These are phyloP conservation scores for Eupleurogrammus muticus DNA, from an alignment of 2,797 vertebrate species.

Conservation along the genomic window DNA sequence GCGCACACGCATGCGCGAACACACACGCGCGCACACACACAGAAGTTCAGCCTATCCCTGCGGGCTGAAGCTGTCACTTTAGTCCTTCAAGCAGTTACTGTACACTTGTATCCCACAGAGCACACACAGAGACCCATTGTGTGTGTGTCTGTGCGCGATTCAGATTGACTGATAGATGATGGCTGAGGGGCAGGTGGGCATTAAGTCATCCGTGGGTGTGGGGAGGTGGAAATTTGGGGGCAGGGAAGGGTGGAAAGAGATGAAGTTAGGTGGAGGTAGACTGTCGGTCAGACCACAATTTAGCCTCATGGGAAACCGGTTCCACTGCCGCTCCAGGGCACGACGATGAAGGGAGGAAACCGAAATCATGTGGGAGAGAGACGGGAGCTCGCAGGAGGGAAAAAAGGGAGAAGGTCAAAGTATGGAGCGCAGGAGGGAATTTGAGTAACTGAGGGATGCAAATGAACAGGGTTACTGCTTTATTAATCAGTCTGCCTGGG, in stretches of 20 bases:
- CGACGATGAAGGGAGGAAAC: conserved; percentile 35
- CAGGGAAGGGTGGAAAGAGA: conserved; percentile 45
- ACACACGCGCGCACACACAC: conserved; percentile 19
- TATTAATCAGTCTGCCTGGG: conserved; percentile 26
- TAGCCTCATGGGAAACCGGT: conserved; percentile 66
- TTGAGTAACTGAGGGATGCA: conserved; percentile 24
- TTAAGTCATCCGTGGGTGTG: conserved; percentile 70
- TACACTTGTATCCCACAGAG: conserved; percentile 46
- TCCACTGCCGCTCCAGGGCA: conserved; percentile 65
- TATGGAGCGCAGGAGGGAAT: conserved; percentile 8
- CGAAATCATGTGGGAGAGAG: conserved; percentile 55
- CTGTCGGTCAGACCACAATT: conserved; percentile 60
- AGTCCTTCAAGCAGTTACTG: conserved; percentile 70
- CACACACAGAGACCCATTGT: conserved; percentile 53
- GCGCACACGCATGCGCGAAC: conserved; percentile 6
- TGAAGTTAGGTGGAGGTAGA: conserved; percentile 53
- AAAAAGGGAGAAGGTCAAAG: conserved; percentile 42
- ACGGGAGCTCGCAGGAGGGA: conserved; percentile 22
- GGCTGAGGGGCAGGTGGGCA: conserved; percentile 76
- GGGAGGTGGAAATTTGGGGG: conserved; percentile 44
- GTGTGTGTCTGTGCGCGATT: conserved; percentile 48
- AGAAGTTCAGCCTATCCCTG: conserved; percentile 72
- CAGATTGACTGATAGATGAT: conserved; percentile 81
- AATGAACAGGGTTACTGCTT: conserved; percentile 25
- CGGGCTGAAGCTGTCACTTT: conserved; percentile 69